A percentile compares a stretch with the other conserved stretches of the same genome.
Evolutionary conservation across 35 echinoderm and acorn worm species (phyloP).

Genomic region (Apostichopus parvimensis): DNA sequence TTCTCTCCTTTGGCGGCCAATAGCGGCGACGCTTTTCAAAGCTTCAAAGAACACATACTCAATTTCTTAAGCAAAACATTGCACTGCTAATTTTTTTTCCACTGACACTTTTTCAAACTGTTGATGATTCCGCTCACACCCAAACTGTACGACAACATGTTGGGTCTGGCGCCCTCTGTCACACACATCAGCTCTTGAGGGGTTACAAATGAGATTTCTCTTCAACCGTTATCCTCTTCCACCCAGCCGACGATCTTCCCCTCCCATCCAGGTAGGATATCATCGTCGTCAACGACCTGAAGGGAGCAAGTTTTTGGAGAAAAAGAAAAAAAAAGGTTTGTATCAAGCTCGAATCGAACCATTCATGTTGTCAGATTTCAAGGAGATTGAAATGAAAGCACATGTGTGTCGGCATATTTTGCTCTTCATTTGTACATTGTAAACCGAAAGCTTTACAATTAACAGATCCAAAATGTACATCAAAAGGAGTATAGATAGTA

Average conservation of each 20-base stretch:
- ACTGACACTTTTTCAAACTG: background rate
- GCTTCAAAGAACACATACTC: background rate
- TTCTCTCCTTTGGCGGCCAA: too few species aligned
- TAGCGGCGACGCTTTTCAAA: too few species aligned
- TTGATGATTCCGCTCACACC: background rate
- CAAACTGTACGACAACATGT: background rate
- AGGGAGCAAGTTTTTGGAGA: background rate
- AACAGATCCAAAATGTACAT: too few species aligned
- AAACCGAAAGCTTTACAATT: too few species aligned
- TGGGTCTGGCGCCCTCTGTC: background rate
- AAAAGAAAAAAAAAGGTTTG: too few species aligned
- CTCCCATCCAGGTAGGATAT: constrained; percentile 98
- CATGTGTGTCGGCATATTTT: too few species aligned
- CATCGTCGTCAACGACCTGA: constrained; percentile 93
- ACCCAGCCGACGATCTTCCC: constrained; percentile 99
- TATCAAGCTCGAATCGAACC: too few species aligned
- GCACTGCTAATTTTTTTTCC: background rate
- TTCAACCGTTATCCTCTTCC: constrained; percentile 93
- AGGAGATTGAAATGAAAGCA: too few species aligned
- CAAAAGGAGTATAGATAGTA: too few species aligned
- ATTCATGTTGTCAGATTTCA: too few species aligned
- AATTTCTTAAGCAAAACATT: constrained; percentile 1
- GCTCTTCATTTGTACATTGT: too few species aligned
- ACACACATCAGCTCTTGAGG: background rate
- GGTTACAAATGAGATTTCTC: background rate